phyloP scores from a whole-genome alignment of 2,113 vertebrate genomes.

The Prionailurus bengalensis region DNA sequence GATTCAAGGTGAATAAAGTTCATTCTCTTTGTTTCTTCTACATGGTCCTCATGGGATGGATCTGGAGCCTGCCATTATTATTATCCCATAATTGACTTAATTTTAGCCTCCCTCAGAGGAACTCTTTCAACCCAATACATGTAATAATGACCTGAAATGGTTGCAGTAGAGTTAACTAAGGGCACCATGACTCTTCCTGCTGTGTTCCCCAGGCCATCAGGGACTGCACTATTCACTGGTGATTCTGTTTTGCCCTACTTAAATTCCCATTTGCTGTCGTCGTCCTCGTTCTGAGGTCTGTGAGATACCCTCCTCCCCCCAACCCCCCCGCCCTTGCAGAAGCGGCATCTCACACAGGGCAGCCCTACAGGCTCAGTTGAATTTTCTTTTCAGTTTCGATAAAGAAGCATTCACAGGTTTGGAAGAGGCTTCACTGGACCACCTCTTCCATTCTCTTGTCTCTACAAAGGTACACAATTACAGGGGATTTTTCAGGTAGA shows the following conservation, averaged over 20 bases:
- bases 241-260: neutral
- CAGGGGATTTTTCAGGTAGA: neutral
- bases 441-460: neutral
- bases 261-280: neutral
- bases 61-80: neutral
- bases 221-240: neutral
- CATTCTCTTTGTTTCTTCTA: neutral
- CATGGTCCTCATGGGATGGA: neutral
- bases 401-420: neutral
- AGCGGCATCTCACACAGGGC: neutral
- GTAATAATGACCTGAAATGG: conserved; percentile 23
- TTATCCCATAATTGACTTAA: neutral
- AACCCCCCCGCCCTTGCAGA: no score
- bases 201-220: neutral
- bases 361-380: neutral
- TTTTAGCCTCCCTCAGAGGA: neutral
- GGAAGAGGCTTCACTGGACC: neutral
- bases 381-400: neutral
- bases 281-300: neutral
- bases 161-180: neutral
- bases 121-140: neutral
- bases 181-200: neutral
- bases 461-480: neutral
- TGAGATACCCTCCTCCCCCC: neutral
- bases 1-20: neutral